Conservation (phyloP, 2,797 vertebrate genomes). For the Corythornis leucogaster region DNA sequence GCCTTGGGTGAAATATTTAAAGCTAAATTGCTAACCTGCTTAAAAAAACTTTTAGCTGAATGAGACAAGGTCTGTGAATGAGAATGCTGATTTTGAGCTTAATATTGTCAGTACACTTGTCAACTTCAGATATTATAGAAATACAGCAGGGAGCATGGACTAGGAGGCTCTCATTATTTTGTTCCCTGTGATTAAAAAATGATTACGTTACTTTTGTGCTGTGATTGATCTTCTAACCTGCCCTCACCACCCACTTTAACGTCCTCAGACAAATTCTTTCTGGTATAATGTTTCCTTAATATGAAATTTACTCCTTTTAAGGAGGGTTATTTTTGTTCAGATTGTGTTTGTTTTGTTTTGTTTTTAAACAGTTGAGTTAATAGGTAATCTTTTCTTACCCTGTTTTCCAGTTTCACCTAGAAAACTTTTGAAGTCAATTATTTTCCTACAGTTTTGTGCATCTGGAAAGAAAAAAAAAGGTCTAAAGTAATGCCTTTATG, state of each 20-base stretch:
- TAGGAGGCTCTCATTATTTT: neutral
- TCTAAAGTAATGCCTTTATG: neutral
- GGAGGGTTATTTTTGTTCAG: neutral
- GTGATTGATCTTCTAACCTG: neutral
- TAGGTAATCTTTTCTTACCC: neutral
- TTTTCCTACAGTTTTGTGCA: neutral
- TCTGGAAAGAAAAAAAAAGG: neutral
- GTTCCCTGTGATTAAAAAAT: neutral
- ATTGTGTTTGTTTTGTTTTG: neutral
- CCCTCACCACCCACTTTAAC: fast-evolving
- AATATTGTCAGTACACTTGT: neutral
- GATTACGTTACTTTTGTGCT: neutral
- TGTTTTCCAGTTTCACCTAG: neutral
- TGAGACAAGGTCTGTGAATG: neutral
- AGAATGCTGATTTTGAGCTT: neutral
- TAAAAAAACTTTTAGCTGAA: neutral
- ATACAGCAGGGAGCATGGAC: neutral
- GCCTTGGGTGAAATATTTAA: neutral
- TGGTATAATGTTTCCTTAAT: neutral
- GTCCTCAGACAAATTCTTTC: neutral
- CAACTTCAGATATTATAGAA: neutral
- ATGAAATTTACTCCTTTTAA: neutral
- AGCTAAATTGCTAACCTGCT: neutral
- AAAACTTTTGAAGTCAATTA: neutral
- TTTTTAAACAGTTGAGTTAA: neutral